Conservation (phyloP, 92 coral and sea anemone species). For the Montipora capitata region DNA sequence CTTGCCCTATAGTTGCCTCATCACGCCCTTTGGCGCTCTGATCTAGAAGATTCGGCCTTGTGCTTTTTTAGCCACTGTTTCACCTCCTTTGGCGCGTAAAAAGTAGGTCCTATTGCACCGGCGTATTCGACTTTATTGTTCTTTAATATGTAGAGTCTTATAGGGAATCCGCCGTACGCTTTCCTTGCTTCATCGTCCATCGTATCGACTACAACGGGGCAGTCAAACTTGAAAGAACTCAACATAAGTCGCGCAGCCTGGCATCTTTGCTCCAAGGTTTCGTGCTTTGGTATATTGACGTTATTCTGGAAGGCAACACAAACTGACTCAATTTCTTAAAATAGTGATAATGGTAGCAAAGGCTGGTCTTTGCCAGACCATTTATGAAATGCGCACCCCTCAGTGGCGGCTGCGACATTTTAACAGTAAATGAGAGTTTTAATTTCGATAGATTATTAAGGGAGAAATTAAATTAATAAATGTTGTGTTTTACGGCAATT, state of each 20-base stretch:
- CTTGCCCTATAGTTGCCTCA: neutral
- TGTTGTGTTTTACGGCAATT: too few species aligned
- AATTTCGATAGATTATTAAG: too few species aligned
- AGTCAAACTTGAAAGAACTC: slow-evolving; percentile 59
- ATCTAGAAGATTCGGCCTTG: slow-evolving; percentile 40
- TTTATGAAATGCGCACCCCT: too few species aligned
- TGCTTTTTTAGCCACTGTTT: slow-evolving; percentile 58
- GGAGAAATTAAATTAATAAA: too few species aligned
- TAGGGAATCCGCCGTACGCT: slow-evolving; percentile 78
- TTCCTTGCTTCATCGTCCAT: slow-evolving; percentile 77
- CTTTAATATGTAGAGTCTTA: slow-evolving; percentile 67
- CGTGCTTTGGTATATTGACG: slow-evolving; percentile 45
- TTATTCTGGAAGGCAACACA: slow-evolving; percentile 20
- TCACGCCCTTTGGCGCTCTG: slow-evolving; percentile 49
- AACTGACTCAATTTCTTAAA: neutral
- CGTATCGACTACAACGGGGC: slow-evolving; percentile 74
- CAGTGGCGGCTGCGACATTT: too few species aligned
- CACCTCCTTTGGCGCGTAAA: slow-evolving; percentile 62
- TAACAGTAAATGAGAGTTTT: too few species aligned
- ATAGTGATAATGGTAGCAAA: neutral
- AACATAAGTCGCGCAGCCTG: slow-evolving; percentile 79
- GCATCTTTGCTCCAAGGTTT: slow-evolving; percentile 63
- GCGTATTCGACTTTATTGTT: slow-evolving; percentile 57
- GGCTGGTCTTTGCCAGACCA: too few species aligned
- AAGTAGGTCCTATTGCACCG: slow-evolving; percentile 80